Evolutionary conservation across 2,113 vertebrate genomes (phyloP).

Genomic region (Condylura cristata): DNA sequence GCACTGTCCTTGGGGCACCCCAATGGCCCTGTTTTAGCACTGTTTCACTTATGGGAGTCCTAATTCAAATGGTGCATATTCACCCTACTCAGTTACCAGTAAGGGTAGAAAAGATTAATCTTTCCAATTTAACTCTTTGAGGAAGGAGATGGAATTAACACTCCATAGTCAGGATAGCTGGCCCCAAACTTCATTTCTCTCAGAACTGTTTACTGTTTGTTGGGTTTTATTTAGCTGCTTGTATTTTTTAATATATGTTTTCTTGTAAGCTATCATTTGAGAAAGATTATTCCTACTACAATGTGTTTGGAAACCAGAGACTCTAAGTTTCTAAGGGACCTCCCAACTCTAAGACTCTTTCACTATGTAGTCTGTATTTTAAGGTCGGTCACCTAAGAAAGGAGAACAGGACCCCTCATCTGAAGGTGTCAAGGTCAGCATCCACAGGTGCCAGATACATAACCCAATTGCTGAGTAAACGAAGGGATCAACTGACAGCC

Average conservation of each 20-base stretch:
- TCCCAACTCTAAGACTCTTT: background rate
- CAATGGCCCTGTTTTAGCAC: no score
- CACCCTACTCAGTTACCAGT: background rate
- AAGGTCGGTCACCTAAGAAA: background rate
- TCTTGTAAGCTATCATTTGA: background rate
- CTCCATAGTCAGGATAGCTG: no score
- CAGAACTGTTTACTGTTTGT: background rate
- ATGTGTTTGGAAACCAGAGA: background rate
- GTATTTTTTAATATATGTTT: background rate
- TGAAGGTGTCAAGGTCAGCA: no score
- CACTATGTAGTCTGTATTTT: background rate
- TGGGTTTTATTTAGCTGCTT: no score
- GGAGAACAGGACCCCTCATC: background rate
- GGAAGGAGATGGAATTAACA: no score
- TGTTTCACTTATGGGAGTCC: background rate
- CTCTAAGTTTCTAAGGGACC: background rate
- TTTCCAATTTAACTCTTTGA: background rate
- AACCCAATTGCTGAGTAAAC: background rate
- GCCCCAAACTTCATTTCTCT: rapidly evolving
- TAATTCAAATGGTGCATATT: background rate
- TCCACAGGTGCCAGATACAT: background rate
- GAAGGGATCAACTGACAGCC: background rate
- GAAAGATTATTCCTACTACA: background rate
- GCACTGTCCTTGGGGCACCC: no score
- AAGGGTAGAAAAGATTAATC: background rate